Conservation (phyloP, 2,888 invertebrate species). For the Gortyna flavago region DNA sequence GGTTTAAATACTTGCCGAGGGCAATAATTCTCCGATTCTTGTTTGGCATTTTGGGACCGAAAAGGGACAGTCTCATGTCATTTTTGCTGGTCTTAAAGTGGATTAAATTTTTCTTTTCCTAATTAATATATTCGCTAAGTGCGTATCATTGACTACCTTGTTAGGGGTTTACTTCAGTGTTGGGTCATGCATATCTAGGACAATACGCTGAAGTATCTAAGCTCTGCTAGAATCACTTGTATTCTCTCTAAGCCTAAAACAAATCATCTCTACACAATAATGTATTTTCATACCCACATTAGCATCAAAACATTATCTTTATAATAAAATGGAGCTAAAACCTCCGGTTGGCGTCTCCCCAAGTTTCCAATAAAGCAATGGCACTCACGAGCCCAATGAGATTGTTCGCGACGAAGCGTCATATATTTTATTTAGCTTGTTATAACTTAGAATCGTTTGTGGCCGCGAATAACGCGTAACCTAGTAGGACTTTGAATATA, state of each 20-base stretch:
- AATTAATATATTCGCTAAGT: too few species aligned
- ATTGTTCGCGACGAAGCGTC: too few species aligned
- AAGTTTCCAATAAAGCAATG: slow-evolving; percentile 46
- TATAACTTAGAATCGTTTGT: too few species aligned
- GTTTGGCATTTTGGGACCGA: neutral
- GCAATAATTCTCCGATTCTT: neutral
- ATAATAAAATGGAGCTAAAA: slow-evolving; percentile 36
- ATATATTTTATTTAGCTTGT: too few species aligned
- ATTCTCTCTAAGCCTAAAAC: neutral
- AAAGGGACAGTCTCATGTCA: neutral
- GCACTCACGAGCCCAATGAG: slow-evolving; percentile 32
- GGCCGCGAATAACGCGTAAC: too few species aligned
- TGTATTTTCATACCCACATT: slow-evolving; percentile 18
- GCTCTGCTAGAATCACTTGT: neutral
- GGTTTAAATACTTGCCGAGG: neutral
- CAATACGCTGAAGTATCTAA: neutral
- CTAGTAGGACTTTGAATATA: too few species aligned
- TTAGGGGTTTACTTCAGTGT: neutral
- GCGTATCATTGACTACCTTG: neutral
- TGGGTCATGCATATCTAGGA: neutral
- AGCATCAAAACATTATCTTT: slow-evolving; percentile 30
- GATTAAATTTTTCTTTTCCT: too few species aligned
- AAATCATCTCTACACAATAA: neutral
- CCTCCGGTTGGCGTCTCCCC: slow-evolving; percentile 55
- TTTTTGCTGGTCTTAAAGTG: neutral